Conservation (phyloP, 1,140 invertebrate species). For the Bombus terrestris region DNA sequence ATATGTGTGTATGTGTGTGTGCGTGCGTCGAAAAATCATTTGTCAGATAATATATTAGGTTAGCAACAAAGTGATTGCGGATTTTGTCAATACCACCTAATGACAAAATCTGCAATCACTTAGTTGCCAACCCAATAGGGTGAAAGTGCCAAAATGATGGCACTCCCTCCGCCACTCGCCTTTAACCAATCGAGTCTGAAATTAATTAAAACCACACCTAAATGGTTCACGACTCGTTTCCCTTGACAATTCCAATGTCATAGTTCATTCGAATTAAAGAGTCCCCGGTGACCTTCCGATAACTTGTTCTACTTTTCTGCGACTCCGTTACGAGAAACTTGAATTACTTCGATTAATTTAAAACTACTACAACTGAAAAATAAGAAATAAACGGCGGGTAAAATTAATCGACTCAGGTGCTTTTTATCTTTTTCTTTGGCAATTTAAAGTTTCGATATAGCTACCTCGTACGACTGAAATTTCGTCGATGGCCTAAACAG, state of each 20-base stretch:
- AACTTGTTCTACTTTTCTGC: not conserved
- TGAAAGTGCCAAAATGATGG: not conserved
- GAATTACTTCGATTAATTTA: not conserved
- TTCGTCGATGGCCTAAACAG: not conserved
- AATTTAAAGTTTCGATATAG: not conserved
- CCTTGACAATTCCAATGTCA: not conserved
- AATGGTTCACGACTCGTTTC: not conserved
- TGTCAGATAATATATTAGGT: too few species aligned
- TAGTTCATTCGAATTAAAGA: slow-evolving; percentile 10
- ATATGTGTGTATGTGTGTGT: too few species aligned
- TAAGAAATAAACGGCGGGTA: not conserved
- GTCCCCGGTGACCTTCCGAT: not conserved
- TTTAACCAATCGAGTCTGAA: too few species aligned
- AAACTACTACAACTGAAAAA: not conserved
- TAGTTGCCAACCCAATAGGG: too few species aligned
- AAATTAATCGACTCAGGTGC: not conserved
- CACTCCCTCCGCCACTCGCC: not conserved
- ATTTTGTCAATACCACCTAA: too few species aligned
- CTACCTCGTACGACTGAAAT: not conserved
- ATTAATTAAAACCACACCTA: slow-evolving; percentile 4
- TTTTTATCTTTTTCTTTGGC: not conserved
- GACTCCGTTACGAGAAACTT: not conserved
- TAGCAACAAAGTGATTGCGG: too few species aligned
- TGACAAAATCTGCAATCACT: too few species aligned
- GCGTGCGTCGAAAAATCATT: too few species aligned